These are phyloP conservation scores for Euzetes globulus DNA, from an alignment of 2,888 invertebrate genomes.

Conservation along the genomic window DNA sequence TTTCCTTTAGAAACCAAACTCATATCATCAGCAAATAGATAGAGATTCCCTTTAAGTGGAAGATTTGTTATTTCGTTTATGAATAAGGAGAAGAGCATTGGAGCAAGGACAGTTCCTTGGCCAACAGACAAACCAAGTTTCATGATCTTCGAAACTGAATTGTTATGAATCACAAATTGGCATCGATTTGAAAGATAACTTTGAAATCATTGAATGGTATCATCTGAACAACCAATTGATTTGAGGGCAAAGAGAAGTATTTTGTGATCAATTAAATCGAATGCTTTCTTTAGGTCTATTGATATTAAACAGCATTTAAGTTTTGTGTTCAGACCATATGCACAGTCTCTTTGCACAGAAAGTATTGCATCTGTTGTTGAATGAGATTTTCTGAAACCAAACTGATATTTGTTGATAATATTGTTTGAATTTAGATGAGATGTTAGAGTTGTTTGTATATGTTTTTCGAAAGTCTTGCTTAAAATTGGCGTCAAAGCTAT, in stretches of 20 bases:
- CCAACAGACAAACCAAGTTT: neutral
- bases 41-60: neutral
- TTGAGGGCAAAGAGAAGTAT: neutral
- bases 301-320: neutral
- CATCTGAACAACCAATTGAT: neutral
- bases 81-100: neutral
- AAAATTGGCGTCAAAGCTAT: neutral
- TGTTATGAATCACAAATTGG: neutral
- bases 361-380: neutral
- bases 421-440: neutral
- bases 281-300: neutral
- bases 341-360: neutral
- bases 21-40: neutral
- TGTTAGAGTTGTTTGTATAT: neutral
- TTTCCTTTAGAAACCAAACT: neutral
- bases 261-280: neutral
- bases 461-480: neutral
- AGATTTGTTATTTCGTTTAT: neutral
- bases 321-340: neutral
- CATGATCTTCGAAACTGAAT: neutral
- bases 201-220: neutral
- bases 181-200: neutral
- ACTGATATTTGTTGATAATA: neutral
- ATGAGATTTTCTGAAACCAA: neutral
- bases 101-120: neutral